Evolutionary conservation across 64 coral and sea anemone species (phyloP).

Genomic region (Porites lutea): DNA sequence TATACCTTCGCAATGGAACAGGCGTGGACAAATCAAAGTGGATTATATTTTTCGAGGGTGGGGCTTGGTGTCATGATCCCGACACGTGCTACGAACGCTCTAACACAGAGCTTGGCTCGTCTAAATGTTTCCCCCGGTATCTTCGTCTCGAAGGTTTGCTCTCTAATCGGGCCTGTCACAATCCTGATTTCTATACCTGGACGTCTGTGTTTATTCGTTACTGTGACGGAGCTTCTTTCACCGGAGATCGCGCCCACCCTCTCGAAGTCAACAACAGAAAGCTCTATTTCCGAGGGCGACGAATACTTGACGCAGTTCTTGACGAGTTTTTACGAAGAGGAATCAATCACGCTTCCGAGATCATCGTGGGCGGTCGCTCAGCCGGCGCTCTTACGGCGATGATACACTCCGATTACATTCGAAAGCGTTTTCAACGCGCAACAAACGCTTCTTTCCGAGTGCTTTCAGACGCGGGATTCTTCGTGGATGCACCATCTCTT

Average conservation of each 20-base stretch:
- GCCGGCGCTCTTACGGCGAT: conserved; percentile 58
- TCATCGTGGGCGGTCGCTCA: conserved; percentile 56
- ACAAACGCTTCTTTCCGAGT: conserved; percentile 43
- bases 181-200: conserved; percentile 58
- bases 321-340: conserved; percentile 48
- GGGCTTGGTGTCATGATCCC: conserved; percentile 50
- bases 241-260: conserved; percentile 21
- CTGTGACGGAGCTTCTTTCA: conserved; percentile 58
- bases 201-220: conserved; percentile 33
- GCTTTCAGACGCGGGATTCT: conserved; percentile 51
- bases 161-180: conserved; percentile 14
- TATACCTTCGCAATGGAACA: conserved; percentile 36
- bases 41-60: conserved; percentile 66
- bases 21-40: conserved; percentile 28
- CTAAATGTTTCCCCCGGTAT: conserved; percentile 1
- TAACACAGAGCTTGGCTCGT: conserved; percentile 38
- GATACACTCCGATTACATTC: conserved; percentile 55
- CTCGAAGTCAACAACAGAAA: conserved; percentile 9
- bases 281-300: conserved; percentile 44
- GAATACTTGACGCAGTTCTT: conserved; percentile 18
- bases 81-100: conserved; percentile 7
- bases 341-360: conserved; percentile 38
- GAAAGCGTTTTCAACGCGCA: not conserved
- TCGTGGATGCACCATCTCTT: conserved; percentile 22
- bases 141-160: conserved; percentile 40